A percentile compares a stretch with the other conserved stretches of the same genome.
phyloP scores from a whole-genome alignment of 2,888 invertebrate genomes.

The Coecobrya sp. region DNA sequence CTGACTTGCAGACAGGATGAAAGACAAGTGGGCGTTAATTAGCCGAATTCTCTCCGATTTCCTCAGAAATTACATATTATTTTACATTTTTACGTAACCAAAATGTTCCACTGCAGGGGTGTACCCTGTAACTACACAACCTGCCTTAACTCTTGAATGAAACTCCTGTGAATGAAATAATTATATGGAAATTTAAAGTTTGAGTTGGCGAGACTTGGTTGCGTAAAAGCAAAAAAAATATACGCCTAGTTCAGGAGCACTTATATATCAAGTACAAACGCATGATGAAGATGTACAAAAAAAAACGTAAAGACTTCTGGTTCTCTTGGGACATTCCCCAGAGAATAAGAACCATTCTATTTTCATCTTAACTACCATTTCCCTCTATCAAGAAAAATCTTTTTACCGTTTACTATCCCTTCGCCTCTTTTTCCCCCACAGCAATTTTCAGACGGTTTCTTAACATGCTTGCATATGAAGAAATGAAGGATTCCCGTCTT shows the following conservation, averaged over 20 bases:
- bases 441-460: slow-evolving; percentile 67
- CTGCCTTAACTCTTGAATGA: too few species aligned
- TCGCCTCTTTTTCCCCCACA: slow-evolving; percentile 49
- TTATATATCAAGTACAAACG: not conserved
- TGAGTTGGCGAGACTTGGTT: not conserved
- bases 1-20: too few species aligned
- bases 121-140: too few species aligned
- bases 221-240: not conserved
- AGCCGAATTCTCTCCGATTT: too few species aligned
- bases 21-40: too few species aligned
- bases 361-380: not conserved
- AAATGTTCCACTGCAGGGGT: too few species aligned
- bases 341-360: not conserved
- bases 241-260: not conserved
- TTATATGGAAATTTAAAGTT: too few species aligned
- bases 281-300: not conserved
- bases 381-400: not conserved
- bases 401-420: not conserved
- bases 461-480: slow-evolving; percentile 37
- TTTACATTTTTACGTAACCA: too few species aligned
- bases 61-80: too few species aligned
- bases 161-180: too few species aligned
- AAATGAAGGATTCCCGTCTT: too few species aligned
- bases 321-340: slow-evolving; percentile 34
- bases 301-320: not conserved